These are phyloP conservation scores for Myotis findleyi DNA, from an alignment of 2,797 vertebrate species.

Conservation along the genomic window DNA sequence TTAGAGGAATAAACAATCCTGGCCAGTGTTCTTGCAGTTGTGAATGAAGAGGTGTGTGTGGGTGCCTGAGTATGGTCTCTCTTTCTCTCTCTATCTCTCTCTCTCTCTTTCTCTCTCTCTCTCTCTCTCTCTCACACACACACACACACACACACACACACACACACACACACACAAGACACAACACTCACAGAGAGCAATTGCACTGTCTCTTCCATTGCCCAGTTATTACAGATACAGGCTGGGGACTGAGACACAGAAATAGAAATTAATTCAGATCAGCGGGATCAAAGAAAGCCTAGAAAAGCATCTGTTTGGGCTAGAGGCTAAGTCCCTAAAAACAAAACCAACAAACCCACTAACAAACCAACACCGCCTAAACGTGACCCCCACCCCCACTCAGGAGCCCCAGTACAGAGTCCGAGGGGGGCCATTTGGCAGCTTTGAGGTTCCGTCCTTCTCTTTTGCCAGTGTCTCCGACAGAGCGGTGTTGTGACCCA, in stretches of 20 bases:
- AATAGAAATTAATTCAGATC: slow-evolving; percentile 53
- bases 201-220: accelerated
- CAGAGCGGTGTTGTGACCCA: slow-evolving; percentile 94
- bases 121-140: too few relatives aligned
- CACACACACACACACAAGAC: accelerated
- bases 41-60: accelerated
- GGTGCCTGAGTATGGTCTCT: not conserved
- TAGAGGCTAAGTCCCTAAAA: slow-evolving; percentile 48
- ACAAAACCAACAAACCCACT: not conserved
- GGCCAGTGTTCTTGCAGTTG: too few relatives aligned
- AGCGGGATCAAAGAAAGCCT: slow-evolving; percentile 20
- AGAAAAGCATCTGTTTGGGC: not conserved
- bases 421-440: slow-evolving; percentile 51
- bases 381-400: not conserved
- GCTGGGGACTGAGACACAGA: not conserved
- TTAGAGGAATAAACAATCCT: too few relatives aligned
- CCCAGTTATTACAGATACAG: not conserved
- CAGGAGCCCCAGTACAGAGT: not conserved
- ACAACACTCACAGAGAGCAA: accelerated
- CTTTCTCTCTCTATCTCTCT: too few relatives aligned
- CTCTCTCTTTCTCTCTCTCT: too few relatives aligned
- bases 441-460: not conserved
- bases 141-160: accelerated
- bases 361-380: not conserved
- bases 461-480: slow-evolving; percentile 87